These are phyloP conservation scores for Craseonycteris thonglongyai DNA, from an alignment of 2,113 vertebrate genomes.

Conservation along the genomic window DNA sequence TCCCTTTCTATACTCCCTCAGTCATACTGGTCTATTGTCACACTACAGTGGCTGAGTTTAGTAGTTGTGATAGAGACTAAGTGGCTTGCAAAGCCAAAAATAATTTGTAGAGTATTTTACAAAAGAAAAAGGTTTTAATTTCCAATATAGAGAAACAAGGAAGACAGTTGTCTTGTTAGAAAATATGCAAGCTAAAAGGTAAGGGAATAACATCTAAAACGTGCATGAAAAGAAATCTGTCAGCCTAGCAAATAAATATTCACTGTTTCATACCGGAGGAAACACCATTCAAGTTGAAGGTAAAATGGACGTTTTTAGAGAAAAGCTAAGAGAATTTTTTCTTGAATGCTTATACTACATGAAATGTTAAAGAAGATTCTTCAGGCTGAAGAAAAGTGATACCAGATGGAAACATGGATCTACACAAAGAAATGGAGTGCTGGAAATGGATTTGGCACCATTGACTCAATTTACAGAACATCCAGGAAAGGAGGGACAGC, in stretches of 20 bases:
- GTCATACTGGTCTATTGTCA: not conserved
- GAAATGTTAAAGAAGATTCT: not conserved
- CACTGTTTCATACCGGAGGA: not conserved
- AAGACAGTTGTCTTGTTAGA: not conserved
- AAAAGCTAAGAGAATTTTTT: not conserved
- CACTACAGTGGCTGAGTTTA: not conserved
- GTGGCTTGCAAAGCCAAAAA: not conserved
- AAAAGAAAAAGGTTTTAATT: not conserved
- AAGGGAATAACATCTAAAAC: not conserved
- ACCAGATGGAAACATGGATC: not conserved
- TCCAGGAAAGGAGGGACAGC: not conserved
- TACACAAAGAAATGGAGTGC: not conserved
- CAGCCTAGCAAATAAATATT: not conserved
- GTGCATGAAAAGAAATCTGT: not conserved
- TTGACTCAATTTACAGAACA: not conserved
- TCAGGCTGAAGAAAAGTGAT: not conserved
- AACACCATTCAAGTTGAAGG: not conserved
- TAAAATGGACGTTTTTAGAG: not conserved
- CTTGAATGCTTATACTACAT: not conserved
- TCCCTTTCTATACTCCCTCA: not conserved
- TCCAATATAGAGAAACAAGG: not conserved
- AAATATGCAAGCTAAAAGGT: not conserved
- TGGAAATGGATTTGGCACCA: not conserved
- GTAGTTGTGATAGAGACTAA: not conserved
- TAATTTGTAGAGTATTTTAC: not conserved